phyloP scores from a whole-genome alignment of 1,140 invertebrate species.

The Euura saliciscinereae region DNA sequence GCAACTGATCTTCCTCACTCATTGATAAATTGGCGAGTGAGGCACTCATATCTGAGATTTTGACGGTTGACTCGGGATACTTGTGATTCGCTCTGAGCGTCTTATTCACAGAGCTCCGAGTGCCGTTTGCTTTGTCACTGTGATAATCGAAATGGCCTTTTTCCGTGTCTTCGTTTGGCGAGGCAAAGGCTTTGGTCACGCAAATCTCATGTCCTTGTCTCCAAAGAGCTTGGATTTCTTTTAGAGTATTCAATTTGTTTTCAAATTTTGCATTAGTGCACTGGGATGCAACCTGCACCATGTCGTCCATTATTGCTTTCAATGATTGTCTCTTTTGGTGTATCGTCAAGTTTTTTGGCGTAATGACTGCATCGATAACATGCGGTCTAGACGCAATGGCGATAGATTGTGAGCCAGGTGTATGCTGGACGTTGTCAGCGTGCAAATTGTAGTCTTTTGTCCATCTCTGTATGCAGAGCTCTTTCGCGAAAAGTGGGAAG shows the following conservation, averaged over 20 bases:
- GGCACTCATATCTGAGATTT: no score
- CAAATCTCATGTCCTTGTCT: conserved; percentile 9
- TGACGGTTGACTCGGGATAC: no score
- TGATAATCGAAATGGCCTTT: no score
- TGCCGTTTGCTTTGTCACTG: no score
- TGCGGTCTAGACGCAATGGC: neutral
- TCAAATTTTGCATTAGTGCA: conserved; percentile 20
- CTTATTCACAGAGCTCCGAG: no score
- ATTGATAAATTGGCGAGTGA: no score
- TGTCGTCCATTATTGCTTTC: conserved; percentile 17
- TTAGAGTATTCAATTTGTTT: conserved; percentile 13
- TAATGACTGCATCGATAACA: neutral
- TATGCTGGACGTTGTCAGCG: neutral
- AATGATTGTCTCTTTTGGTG: conserved; percentile 14
- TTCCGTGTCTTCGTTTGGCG: neutral
- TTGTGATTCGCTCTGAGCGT: no score
- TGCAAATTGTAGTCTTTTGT: conserved; percentile 13
- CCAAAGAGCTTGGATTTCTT: conserved; percentile 15
- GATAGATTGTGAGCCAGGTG: no score
- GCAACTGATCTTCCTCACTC: no score
- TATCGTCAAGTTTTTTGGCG: conserved; percentile 11
- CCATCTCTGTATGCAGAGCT: conserved; percentile 24
- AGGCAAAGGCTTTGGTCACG: neutral
- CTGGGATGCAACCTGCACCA: conserved; percentile 10
- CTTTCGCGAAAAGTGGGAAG: neutral